Base-by-base conservation (phyloP, 2,888 invertebrate genomes). In the Meghimatium bilineatum region DNA sequence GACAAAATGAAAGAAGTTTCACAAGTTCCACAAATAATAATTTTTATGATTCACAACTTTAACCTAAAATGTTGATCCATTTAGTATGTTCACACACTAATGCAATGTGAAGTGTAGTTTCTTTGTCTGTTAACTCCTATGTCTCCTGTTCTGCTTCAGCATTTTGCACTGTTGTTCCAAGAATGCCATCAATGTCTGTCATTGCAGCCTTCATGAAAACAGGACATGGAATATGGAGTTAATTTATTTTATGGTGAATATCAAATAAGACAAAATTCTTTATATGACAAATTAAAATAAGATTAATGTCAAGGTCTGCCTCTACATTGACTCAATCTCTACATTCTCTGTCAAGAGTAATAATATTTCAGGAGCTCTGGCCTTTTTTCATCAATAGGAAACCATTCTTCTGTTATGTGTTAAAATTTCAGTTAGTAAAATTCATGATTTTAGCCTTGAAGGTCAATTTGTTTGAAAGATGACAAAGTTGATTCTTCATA, bases 121-220 rank as follows among this genome's bases (percentile, higher is more conserved):
- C 56, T 12, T 56, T 56, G 8, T 5, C 20, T 20, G 8, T 8
- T 56, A 20, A 2, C 20, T 14, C 20, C 66, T 79, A 29, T 6
- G 29, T 82, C 26, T 84, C 86, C 6, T 87, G 88, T 66, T 80
- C 83, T 29, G 91, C 92, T 34, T 92, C 91, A n/a, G 92, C 91
- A 88, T 93, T 93, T 87, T 92, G 90, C 80, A 93, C 89, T n/a
- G 93, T 93, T 26, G 91, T 92, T 77, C 93, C 93, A 74, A 93
- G 89, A 82, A 93, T 93, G 20, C 89, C 89, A 80, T 93, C 93
- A 34, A 93, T 92, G 83, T 93, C 93, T 60, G 90, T 87, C 86
- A 93, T 92, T 83, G 91, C 93, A 88, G 89, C 87, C 93, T 93
- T 87, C 23, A 89, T 87, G 10, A 82, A 72, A 76, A 66, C 36